A percentile compares a stretch with the other conserved stretches of the same genome.
Evolutionary conservation across 2,113 vertebrate species (phyloP).

Genomic region (Heterotis niloticus): DNA sequence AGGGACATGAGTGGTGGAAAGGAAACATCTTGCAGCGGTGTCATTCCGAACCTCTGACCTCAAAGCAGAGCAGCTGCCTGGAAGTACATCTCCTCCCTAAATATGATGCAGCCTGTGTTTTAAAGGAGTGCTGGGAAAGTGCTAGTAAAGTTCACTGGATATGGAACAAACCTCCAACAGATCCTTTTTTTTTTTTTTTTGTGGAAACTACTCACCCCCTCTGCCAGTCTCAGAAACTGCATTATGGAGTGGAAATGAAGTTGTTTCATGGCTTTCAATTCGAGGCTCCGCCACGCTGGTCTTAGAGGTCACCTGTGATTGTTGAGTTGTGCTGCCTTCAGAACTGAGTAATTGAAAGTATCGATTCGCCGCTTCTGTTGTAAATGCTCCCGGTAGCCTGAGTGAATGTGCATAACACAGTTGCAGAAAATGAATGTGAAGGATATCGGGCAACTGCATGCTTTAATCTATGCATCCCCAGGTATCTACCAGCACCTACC

Average conservation of each 20-base stretch:
- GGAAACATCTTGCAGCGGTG: no score
- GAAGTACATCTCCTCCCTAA: background rate
- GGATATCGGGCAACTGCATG: no score
- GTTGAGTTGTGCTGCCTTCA: conserved; percentile 24
- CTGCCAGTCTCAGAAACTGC: conserved; percentile 10
- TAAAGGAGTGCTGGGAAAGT: no score
- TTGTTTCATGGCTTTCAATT: conserved; percentile 32
- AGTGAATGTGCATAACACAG: background rate
- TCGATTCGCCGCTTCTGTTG: conserved; percentile 3
- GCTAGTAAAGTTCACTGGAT: background rate
- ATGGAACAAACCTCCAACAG: background rate
- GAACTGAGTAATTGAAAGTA: conserved; percentile 24
- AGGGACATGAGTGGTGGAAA: no score
- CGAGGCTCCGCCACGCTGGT: background rate
- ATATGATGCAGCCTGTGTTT: background rate
- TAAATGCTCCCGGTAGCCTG: conserved; percentile 5
- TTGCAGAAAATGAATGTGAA: background rate
- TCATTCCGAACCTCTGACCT: no score
- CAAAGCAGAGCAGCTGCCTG: no score
- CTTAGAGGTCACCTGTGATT: conserved; percentile 19
- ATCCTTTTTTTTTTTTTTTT: no score
- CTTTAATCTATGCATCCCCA: background rate
- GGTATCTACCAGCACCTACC: background rate
- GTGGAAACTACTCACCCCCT: background rate
- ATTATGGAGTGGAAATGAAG: conserved; percentile 30